These are phyloP conservation scores for Chironomus striatipennis DNA, from an alignment of 1,140 invertebrate species.

Conservation along the genomic window DNA sequence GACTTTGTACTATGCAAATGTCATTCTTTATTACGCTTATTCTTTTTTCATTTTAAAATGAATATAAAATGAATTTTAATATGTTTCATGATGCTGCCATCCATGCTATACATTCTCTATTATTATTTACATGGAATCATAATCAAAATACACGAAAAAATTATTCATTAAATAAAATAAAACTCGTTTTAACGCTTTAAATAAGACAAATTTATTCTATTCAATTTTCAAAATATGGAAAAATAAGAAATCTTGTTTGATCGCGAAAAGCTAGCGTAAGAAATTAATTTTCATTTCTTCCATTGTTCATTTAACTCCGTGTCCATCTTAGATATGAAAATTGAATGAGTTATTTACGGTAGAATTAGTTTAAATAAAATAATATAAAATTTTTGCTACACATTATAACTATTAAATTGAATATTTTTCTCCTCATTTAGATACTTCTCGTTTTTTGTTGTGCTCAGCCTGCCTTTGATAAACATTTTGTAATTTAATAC, in stretches of 20 bases:
- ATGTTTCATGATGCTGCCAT: neutral
- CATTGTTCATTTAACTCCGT: neutral
- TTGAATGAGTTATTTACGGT: neutral
- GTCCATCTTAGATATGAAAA: neutral
- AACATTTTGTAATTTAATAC: too few relatives aligned
- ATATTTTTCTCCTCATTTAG: too few relatives aligned
- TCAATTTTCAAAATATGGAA: neutral
- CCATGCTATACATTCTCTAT: neutral
- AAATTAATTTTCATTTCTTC: neutral
- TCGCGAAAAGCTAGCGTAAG: conserved; percentile 15
- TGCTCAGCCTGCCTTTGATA: too few relatives aligned
- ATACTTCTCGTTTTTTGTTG: too few relatives aligned
- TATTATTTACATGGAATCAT: conserved; percentile 18
- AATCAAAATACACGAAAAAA: conserved; percentile 7
- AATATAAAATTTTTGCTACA: too few relatives aligned
- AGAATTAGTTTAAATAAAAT: neutral
- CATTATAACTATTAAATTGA: too few relatives aligned
- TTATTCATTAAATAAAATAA: neutral
- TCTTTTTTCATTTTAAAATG: neutral
- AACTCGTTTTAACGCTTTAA: neutral
- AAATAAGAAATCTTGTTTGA: conserved; percentile 1
- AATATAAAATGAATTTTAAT: neutral
- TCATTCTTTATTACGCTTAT: neutral
- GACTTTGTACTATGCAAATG: neutral
- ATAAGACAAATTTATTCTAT: neutral